Base-by-base conservation (phyloP, 1,140 invertebrate genomes). In the Drosophila rhopaloa region DNA sequence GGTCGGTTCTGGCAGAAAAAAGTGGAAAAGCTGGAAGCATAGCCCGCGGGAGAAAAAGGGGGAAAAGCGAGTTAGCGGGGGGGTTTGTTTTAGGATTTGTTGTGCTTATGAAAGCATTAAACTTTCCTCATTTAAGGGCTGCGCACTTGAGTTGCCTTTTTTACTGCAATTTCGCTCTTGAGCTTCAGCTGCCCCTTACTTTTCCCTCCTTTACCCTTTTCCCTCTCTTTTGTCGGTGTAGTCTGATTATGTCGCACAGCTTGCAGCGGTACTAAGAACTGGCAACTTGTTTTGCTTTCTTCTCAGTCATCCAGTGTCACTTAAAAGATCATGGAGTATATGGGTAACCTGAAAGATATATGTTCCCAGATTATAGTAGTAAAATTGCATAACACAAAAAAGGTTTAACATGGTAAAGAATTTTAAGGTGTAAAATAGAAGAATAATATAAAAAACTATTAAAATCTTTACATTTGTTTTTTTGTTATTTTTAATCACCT, bases 61-160 rank as follows among this genome's bases (percentile, higher is more conserved):
- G 10, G 14, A 35, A 35, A 35, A 14, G 48, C 48, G 48, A 43
- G 44, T 44, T 41, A 48, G 38, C n/a, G 60, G 13, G 54, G 54
- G 61, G 67, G 55, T 61, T 89, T 89, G 80, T 81, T 86, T 88
- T 84, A 80, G 83, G 83, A 88, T 89, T 88, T 88, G 84, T 88
- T 88, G 84, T 88, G 84, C 84, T 88, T 88, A 88, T 88, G 84
- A 88, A 88, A 84, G 84, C 85, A 89, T 89, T 89, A 89, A 89
- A 89, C 84, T 89, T 89, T 89, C 84, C 84, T 89, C 84, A 89
- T 89, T 89, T 89, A 84, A 89, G 84, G 76, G 70, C 73, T 66
- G 74, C 83, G 84, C 84, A 88, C 83, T 88, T 89, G 71, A 88
- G 84, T 82, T 88, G 83, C 72, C 83, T 79, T 86, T 88, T 88